phyloP scores from a whole-genome alignment of 2,888 invertebrate genomes.

The Gymnoscelis rufifasciata region DNA sequence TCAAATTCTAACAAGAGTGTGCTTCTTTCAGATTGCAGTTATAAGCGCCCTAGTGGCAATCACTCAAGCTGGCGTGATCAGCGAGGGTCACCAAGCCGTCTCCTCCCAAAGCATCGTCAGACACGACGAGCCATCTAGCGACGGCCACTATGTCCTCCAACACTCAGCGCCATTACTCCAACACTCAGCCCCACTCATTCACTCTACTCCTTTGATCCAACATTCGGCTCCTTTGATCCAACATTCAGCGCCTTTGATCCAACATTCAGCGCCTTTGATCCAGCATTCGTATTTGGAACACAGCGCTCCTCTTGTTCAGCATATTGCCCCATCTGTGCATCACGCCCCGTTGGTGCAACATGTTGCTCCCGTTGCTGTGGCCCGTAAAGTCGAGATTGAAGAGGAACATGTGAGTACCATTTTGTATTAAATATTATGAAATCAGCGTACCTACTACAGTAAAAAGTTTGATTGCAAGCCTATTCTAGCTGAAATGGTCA shows the following conservation, averaged over 20 bases:
- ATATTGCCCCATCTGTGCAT: conserved; percentile 40
- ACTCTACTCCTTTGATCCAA: conserved; percentile 11
- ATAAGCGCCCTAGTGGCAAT: conserved; percentile 63
- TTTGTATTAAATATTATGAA: background rate
- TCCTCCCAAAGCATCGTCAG: conserved; percentile 68
- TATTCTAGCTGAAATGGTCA: too few relatives aligned
- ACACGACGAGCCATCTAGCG: conserved; percentile 56
- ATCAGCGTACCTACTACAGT: too few relatives aligned
- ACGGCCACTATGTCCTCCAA: conserved; percentile 31
- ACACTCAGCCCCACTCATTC: conserved; percentile 28
- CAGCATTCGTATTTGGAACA: conserved; percentile 31
- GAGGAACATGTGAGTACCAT: conserved; percentile 50
- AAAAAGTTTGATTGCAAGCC: too few relatives aligned
- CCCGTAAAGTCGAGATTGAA: conserved; percentile 40
- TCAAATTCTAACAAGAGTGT: too few relatives aligned
- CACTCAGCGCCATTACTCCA: conserved; percentile 37
- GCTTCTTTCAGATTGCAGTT: conserved; percentile 57
- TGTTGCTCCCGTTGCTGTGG: conserved; percentile 40
- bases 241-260: conserved; percentile 26
- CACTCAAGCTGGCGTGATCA: conserved; percentile 66
- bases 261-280: conserved; percentile 34
- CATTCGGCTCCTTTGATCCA: conserved; percentile 8
- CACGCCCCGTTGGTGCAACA: conserved; percentile 40
- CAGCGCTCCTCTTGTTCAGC: conserved; percentile 39
- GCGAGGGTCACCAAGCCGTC: conserved; percentile 50